Evolutionary conservation across 2,113 vertebrate genomes (phyloP).

Genomic region (Megaceryle maxima): DNA sequence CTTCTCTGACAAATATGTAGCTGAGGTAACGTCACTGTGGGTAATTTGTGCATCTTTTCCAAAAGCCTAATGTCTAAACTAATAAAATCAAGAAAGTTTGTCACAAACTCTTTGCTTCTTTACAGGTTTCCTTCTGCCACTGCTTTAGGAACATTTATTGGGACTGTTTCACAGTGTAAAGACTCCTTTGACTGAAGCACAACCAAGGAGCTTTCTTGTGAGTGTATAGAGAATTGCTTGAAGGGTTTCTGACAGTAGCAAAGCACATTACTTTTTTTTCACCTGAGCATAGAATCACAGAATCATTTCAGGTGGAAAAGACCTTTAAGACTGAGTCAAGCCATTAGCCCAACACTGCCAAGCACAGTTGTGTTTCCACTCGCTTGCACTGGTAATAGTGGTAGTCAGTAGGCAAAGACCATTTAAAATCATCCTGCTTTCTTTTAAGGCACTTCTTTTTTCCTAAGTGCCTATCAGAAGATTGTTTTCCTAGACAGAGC

Average conservation of each 20-base stretch:
- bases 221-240: not conserved
- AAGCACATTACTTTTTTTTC: not conserved
- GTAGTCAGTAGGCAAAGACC: not conserved
- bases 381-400: not conserved
- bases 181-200: not conserved
- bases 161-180: not conserved
- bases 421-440: not conserved
- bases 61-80: not conserved
- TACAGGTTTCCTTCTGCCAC: not conserved
- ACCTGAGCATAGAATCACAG: not conserved
- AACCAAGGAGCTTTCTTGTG: not conserved
- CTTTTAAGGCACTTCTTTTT: not conserved
- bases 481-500: not conserved
- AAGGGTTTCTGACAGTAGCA: not conserved
- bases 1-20: not conserved
- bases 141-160: not conserved
- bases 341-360: no score
- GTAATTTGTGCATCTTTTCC: conserved; percentile 6
- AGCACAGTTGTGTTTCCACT: not conserved
- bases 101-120: not conserved
- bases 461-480: not conserved
- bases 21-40: conserved; percentile 33
- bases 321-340: no score
- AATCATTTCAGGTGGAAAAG: no score
- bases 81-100: not conserved